phyloP scores from a whole-genome alignment of 2,888 invertebrate genomes.

The Xestia xanthographa region DNA sequence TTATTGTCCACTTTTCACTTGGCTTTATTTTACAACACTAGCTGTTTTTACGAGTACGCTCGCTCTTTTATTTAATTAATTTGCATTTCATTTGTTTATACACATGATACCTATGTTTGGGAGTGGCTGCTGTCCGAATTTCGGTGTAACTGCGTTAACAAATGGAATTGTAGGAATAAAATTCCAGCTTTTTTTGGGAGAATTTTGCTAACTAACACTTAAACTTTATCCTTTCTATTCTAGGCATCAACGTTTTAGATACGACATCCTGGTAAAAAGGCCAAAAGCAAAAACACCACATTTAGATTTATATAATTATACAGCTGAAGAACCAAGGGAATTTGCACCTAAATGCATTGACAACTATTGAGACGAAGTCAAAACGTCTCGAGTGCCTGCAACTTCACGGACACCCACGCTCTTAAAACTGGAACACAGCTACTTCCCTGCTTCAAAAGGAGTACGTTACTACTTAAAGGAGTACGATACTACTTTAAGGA shows the following conservation, averaged over 20 bases:
- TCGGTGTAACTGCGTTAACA: slow-evolving; percentile 3
- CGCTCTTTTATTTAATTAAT: slow-evolving; percentile 57
- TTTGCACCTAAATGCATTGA: background rate
- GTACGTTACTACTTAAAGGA: background rate
- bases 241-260: background rate
- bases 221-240: too few relatives aligned
- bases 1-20: slow-evolving; percentile 66
- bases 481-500: background rate
- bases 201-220: background rate
- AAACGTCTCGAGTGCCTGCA: slow-evolving; percentile 1
- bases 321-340: too few relatives aligned
- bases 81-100: slow-evolving; percentile 52
- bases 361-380: background rate
- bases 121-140: slow-evolving; percentile 7
- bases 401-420: background rate
- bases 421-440: background rate
- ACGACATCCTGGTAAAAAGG: background rate
- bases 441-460: background rate
- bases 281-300: background rate
- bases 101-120: slow-evolving; percentile 29
- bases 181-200: background rate
- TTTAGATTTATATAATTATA: too few relatives aligned
- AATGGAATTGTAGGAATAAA: background rate
- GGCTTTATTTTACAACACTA: slow-evolving; percentile 61
- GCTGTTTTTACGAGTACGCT: slow-evolving; percentile 44